phyloP scores from a whole-genome alignment of 1,140 invertebrate genomes.

The Cephus cinctus region DNA sequence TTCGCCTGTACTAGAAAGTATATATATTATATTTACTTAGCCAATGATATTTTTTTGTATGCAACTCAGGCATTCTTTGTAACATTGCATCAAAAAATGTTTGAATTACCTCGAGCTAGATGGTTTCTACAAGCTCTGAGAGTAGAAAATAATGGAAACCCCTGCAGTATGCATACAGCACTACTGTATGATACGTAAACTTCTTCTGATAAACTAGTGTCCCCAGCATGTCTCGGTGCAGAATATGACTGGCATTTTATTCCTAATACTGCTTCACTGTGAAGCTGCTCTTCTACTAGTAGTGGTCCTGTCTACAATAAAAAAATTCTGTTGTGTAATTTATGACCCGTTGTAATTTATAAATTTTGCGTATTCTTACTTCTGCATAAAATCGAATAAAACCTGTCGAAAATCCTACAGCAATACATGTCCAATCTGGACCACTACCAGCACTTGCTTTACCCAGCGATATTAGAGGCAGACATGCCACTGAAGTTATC shows the following conservation, averaged over 20 bases:
- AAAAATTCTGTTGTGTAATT: neutral
- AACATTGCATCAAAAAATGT: too few relatives aligned
- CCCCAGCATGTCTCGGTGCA: conserved; percentile 60
- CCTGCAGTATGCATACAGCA: conserved; percentile 79
- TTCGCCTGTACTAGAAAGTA: conserved; percentile 69
- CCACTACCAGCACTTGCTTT: conserved; percentile 65
- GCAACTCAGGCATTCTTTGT: neutral
- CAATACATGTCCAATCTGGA: conserved; percentile 93
- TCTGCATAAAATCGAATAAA: conserved; percentile 87
- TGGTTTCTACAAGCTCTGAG: conserved; percentile 78
- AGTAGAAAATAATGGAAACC: conserved; percentile 79
- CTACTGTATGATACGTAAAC: conserved; percentile 76
- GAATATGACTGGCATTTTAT: conserved; percentile 81
- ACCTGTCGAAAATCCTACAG: conserved; percentile 83
- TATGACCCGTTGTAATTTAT: neutral
- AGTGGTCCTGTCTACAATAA: conserved; percentile 68
- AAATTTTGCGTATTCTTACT: conserved; percentile 46
- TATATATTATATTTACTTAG: conserved; percentile 11
- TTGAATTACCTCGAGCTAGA: conserved; percentile 75
- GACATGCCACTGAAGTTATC: conserved; percentile 59
- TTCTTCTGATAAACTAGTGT: conserved; percentile 72
- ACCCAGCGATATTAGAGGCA: conserved; percentile 69
- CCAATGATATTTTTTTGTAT: neutral
- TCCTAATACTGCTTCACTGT: conserved; percentile 75
- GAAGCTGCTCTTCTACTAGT: conserved; percentile 80